These are phyloP conservation scores for Hydroisotoma schaefferi DNA, from an alignment of 2,888 invertebrate species.

Conservation along the genomic window DNA sequence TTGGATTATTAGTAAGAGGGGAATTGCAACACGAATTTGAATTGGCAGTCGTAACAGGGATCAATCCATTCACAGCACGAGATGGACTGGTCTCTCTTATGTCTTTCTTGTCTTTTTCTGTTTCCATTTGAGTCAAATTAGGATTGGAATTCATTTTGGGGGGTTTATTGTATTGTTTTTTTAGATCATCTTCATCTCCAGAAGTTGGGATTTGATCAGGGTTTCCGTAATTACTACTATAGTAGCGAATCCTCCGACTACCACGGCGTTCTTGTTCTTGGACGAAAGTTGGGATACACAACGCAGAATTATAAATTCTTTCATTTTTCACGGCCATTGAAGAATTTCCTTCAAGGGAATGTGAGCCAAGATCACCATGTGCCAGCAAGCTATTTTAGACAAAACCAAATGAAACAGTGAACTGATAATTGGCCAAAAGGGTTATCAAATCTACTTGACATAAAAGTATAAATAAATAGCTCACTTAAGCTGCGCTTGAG, in stretches of 20 bases:
- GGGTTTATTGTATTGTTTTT: background rate
- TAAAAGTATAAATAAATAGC: too few relatives aligned
- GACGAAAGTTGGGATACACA: conserved; percentile 79
- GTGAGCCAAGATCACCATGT: conserved; percentile 20
- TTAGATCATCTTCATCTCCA: conserved; percentile 11
- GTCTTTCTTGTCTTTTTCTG: conserved; percentile 2
- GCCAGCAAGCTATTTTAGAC: conserved; percentile 9
- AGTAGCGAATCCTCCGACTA: conserved; percentile 24
- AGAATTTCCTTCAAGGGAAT: conserved; percentile 23
- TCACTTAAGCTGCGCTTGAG: conserved; percentile 9
- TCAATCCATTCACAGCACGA: background rate
- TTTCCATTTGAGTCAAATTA: background rate
- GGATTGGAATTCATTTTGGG: background rate
- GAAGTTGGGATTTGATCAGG: too few relatives aligned
- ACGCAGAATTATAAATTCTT: conserved; percentile 71
- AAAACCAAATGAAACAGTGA: too few relatives aligned
- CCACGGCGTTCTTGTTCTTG: conserved; percentile 51
- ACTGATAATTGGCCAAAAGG: too few relatives aligned
- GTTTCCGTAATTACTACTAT: conserved; percentile 17
- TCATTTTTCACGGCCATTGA: conserved; percentile 32
- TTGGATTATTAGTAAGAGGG: background rate
- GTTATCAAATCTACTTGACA: too few relatives aligned
- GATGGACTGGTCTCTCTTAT: background rate
- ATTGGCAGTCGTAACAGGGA: background rate
- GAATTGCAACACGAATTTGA: background rate